These are phyloP conservation scores for Lamellibrachia satsuma DNA, from an alignment of 2,888 invertebrate genomes.

Conservation along the genomic window DNA sequence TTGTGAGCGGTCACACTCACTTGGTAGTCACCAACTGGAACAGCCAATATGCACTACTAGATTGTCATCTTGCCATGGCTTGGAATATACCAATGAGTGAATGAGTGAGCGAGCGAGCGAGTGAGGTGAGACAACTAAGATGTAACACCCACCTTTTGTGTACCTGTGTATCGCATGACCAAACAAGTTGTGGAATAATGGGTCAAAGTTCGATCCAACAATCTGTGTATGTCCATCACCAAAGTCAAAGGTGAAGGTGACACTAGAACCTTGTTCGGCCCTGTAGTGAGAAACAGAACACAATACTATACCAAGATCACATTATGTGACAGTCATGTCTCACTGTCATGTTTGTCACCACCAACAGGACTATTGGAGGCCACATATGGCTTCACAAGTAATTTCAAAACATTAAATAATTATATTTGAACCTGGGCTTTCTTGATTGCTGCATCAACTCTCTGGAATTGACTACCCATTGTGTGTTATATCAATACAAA, in stretches of 20 bases:
- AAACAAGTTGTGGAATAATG: not conserved
- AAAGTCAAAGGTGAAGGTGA: slow-evolving; percentile 58
- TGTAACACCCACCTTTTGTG: not conserved
- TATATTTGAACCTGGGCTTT: no score
- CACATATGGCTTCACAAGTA: no score
- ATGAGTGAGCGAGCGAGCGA: not conserved
- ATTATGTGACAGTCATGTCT: not conserved
- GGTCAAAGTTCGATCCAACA: slow-evolving; percentile 39
- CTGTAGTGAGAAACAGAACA: slow-evolving; percentile 37
- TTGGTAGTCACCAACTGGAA: slow-evolving; percentile 57
- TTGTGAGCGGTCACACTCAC: slow-evolving; percentile 58
- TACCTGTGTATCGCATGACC: not conserved
- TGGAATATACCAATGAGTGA: not conserved
- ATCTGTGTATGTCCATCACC: slow-evolving; percentile 53
- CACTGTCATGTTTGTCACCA: not conserved
- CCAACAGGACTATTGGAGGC: no score
- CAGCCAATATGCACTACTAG: slow-evolving; percentile 27
- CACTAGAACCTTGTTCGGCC: slow-evolving; percentile 53
- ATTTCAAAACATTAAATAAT: no score
- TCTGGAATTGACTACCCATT: no score
- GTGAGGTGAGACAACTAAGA: not conserved
- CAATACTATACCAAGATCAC: not conserved
- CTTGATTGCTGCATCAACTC: no score
- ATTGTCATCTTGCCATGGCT: no score
- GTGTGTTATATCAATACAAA: no score